These are phyloP conservation scores for Tetrax tetrax DNA, from an alignment of 2,113 vertebrate genomes.

Conservation along the genomic window DNA sequence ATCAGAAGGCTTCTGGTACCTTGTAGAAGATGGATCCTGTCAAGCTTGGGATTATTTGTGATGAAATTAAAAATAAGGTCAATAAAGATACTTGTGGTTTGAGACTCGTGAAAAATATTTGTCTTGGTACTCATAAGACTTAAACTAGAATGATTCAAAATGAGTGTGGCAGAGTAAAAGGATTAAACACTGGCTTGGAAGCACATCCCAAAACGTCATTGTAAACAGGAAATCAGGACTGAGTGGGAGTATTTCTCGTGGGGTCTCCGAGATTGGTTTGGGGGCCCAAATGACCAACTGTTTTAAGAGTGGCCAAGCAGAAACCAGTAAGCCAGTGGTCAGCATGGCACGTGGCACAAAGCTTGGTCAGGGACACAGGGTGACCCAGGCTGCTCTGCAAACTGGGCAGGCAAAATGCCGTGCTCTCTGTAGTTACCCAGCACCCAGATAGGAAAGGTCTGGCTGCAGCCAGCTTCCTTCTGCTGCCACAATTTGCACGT, in stretches of 20 bases:
- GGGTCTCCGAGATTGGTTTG: background rate
- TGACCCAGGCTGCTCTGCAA: background rate
- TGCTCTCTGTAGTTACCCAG: background rate
- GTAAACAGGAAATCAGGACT: conserved; percentile 65
- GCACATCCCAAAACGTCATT: conserved; percentile 33
- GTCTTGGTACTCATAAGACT: conserved; percentile 47
- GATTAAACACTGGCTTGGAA: conserved; percentile 58
- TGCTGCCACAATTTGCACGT: background rate
- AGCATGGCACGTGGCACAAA: background rate
- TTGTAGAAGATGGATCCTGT: background rate
- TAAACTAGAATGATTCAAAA: conserved; percentile 60
- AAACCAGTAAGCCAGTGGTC: background rate
- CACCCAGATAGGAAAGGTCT: background rate
- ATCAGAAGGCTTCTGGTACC: background rate
- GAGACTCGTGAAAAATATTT: conserved; percentile 63
- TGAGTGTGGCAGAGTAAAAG: conserved; percentile 54
- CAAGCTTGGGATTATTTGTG: conserved; percentile 32
- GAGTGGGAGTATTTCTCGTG: conserved; percentile 52
- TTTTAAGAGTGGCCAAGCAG: background rate
- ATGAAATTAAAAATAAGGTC: conserved; percentile 54
- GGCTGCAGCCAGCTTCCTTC: background rate
- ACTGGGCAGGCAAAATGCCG: fast-evolving
- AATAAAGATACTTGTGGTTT: conserved; percentile 56
- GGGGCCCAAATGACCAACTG: background rate
- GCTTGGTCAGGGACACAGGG: background rate